Percentiles rank a stretch among this genome's conserved stretches.
phyloP scores from a whole-genome alignment of 2,113 vertebrate genomes.

The Paramormyrops kingsleyae region DNA sequence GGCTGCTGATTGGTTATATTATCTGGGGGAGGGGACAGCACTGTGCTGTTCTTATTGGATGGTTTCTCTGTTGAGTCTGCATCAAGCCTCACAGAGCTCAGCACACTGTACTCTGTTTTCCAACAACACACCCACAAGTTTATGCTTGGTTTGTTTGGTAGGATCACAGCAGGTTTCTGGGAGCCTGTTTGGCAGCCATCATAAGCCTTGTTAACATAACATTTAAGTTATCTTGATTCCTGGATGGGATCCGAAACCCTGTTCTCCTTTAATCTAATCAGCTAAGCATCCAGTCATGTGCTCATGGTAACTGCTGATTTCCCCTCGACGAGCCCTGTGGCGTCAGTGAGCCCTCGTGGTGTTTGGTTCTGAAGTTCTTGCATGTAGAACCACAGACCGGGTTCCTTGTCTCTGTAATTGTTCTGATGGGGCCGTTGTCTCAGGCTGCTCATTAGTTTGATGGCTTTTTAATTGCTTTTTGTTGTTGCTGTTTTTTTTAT shows the following conservation, averaged over 20 bases:
- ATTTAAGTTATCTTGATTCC: not conserved
- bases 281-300: not conserved
- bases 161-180: not conserved
- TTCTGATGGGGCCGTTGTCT: not conserved
- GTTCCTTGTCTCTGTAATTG: not conserved
- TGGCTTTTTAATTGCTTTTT: slow-evolving; percentile 29
- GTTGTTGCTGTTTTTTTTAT: slow-evolving; percentile 40
- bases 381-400: not conserved
- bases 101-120: not conserved
- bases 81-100: not conserved
- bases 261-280: not conserved
- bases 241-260: not conserved
- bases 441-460: slow-evolving; percentile 56
- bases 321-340: not conserved
- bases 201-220: not conserved
- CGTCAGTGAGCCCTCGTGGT: not conserved
- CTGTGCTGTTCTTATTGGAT: not conserved
- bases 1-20: not conserved
- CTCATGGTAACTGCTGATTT: not conserved
- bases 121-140: not conserved
- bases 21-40: not conserved
- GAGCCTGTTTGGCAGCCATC: not conserved
- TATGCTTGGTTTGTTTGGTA: not conserved
- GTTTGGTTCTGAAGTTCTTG: not conserved
- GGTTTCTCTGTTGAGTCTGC: not conserved